Percentiles rank a stretch among this genome's conserved stretches.
These are phyloP conservation scores for Meloidogyne hapla DNA, from an alignment of 1,140 invertebrate species.

Conservation along the genomic window DNA sequence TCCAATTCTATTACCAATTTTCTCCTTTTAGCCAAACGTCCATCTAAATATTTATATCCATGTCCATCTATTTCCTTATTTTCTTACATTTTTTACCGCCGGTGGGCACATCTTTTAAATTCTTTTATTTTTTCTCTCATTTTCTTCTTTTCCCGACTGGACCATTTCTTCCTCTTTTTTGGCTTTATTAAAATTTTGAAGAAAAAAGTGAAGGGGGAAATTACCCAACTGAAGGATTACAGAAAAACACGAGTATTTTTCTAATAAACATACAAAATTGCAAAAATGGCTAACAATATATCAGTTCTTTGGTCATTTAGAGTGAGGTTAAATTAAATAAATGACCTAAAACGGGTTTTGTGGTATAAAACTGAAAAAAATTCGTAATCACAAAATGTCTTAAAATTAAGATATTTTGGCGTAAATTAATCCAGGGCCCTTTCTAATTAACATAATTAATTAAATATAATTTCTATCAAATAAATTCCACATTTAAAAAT, in stretches of 20 bases:
- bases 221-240: background rate
- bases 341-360: too few relatives aligned
- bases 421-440: too few relatives aligned
- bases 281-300: background rate
- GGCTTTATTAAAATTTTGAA: slow-evolving; percentile 2
- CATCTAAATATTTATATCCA: background rate
- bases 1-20: background rate
- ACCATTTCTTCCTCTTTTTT: background rate
- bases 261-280: background rate
- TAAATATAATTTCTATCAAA: too few relatives aligned
- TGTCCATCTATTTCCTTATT: background rate
- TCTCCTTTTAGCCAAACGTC: background rate
- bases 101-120: background rate
- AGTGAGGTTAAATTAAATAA: too few relatives aligned
- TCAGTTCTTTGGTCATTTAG: too few relatives aligned
- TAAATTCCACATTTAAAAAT: too few relatives aligned
- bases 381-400: too few relatives aligned
- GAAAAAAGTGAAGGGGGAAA: background rate
- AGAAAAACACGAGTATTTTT: background rate
- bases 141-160: background rate
- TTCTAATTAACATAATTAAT: too few relatives aligned
- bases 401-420: too few relatives aligned
- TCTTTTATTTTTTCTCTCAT: background rate
- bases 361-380: too few relatives aligned
- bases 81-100: background rate